phyloP scores from a whole-genome alignment of 2,113 vertebrate species.

The Ariopsis seemanni region DNA sequence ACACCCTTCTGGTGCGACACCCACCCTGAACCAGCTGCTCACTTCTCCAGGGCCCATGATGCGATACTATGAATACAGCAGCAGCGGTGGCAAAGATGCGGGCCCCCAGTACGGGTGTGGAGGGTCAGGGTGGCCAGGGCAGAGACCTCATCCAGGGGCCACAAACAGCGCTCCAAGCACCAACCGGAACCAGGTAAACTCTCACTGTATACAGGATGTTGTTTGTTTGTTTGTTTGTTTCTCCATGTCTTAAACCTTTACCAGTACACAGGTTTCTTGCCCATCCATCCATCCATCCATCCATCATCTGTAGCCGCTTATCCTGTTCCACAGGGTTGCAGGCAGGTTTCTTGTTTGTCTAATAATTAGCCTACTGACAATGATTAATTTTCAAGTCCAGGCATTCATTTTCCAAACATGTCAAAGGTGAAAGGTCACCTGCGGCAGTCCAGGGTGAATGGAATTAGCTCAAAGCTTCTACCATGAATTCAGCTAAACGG shows the following conservation, averaged over 20 bases:
- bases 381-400: not conserved
- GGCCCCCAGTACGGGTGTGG: slow-evolving; percentile 83
- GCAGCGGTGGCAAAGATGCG: slow-evolving; percentile 82
- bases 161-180: slow-evolving; percentile 83
- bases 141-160: slow-evolving; percentile 83
- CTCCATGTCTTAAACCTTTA: not conserved
- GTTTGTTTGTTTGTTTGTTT: not conserved
- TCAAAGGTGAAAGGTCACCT: slow-evolving; percentile 2
- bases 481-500: not conserved
- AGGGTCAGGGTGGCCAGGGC: slow-evolving; percentile 85
- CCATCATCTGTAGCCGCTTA: too few species aligned
- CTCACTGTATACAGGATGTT: too few species aligned
- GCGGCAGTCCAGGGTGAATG: not conserved
- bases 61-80: slow-evolving; percentile 87
- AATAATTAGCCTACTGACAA: not conserved
- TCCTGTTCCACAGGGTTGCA: too few species aligned
- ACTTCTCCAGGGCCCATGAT: slow-evolving; percentile 95
- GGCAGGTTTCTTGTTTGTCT: too few species aligned
- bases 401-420: not conserved
- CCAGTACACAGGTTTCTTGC: not conserved
- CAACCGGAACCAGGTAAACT: slow-evolving; percentile 84
- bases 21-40: slow-evolving; percentile 93
- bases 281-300: too few species aligned
- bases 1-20: slow-evolving; percentile 90
- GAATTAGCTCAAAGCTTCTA: not conserved